Evolutionary conservation across 2,797 vertebrate genomes (phyloP), one percentile per base, ranked within the genome.

Genomic region (Epinephelus coioides): DNA sequence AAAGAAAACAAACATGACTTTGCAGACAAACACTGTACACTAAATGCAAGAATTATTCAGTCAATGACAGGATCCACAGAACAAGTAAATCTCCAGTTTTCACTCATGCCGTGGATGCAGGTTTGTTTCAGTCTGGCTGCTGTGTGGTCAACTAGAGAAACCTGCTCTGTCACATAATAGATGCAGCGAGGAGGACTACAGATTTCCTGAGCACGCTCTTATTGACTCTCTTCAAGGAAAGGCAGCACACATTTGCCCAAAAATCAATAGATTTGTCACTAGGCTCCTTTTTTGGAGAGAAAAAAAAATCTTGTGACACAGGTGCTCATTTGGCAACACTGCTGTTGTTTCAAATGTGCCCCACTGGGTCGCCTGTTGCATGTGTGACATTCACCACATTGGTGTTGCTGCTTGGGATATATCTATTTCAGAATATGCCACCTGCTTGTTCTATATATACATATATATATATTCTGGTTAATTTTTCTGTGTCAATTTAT

Each of bases 221-320:
- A 84, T 61, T 70, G 69, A 81, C 69, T 71, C 21, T 54, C 38
- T 71, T 81, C 63, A 40, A 81, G 54, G 27, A 47, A 67, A 69
- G 73, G 50, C 61, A 64, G 61, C 82, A 75, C 67, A 69, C 56
- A 77, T 78, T 82, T 63, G 43, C 50, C 10, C 5, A 5, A 30
- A 69, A 76, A 87, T 84, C 64, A 43, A 81, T 75, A 17, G n/a
- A 55, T 82, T 56, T 80, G 75, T 77, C 59, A 59, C 63, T 21
- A 23, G 54, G 23, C 34, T 70, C 4, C 34, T 34, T 6, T 25
- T 74, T 76, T 49, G 62, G 23, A 46, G 6, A 61, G 46, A 56
- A 30, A 65, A 51, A 19, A 53, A 46, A 46, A 71, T 46, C 7
- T 18, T 9, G 18, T 49, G 14, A 70, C n/a, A 43, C 14, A 17